These are phyloP conservation scores for Eutolmus rufibarbis DNA, from an alignment of 2,888 invertebrate genomes.

Conservation along the genomic window DNA sequence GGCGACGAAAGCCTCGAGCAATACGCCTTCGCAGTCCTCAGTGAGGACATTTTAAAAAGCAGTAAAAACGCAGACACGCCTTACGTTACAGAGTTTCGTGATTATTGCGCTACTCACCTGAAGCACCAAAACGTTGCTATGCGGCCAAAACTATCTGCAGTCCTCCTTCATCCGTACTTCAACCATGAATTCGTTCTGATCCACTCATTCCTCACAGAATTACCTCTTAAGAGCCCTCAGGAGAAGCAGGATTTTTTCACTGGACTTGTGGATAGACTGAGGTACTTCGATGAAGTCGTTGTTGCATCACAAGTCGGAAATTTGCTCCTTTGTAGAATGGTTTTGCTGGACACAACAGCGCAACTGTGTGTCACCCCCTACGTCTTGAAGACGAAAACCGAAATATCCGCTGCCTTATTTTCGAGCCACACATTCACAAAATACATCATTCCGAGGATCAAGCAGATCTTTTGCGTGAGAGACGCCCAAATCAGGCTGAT, in stretches of 20 bases:
- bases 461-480: conserved; percentile 83
- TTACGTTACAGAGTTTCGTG: conserved; percentile 73
- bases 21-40: conserved; percentile 78
- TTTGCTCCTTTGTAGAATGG: conserved; percentile 81
- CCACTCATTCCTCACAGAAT: conserved; percentile 81
- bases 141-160: conserved; percentile 72
- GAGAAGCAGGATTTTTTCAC: conserved; percentile 84
- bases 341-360: conserved; percentile 82
- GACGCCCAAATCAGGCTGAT: conserved; percentile 84
- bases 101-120: conserved; percentile 73
- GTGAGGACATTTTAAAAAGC: conserved; percentile 72
- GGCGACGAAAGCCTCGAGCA: conserved; percentile 71
- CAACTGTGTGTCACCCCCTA: conserved; percentile 64
- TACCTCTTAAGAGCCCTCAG: conserved; percentile 78
- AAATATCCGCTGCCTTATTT: conserved; percentile 70
- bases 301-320: conserved; percentile 83
- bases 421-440: conserved; percentile 73
- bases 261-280: conserved; percentile 72
- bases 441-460: conserved; percentile 77
- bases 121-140: conserved; percentile 71
- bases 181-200: conserved; percentile 86
- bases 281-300: conserved; percentile 78
- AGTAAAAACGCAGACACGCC: conserved; percentile 69
- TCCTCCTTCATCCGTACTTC: conserved; percentile 78
- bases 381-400: conserved; percentile 65